Evolutionary conservation across 2,113 vertebrate genomes (phyloP).

Genomic region (Gyps fulvus): DNA sequence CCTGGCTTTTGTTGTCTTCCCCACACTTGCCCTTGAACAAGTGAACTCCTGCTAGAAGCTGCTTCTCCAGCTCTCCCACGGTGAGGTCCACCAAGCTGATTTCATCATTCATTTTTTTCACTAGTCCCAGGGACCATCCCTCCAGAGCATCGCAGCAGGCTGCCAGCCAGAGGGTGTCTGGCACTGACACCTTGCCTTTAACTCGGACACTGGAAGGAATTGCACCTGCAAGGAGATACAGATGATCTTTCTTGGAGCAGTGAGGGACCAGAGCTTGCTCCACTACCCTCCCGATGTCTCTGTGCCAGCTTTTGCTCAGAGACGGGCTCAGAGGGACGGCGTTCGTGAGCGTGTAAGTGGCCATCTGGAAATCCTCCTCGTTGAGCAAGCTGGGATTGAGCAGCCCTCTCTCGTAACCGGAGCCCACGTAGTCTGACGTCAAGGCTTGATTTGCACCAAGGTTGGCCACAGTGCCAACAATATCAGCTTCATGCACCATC

Average conservation of each 20-base stretch:
- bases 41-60: slow-evolving; percentile 46
- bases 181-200: slow-evolving; percentile 65
- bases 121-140: slow-evolving; percentile 75
- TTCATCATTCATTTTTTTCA: slow-evolving; percentile 24
- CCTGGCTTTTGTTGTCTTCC: slow-evolving; percentile 36
- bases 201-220: slow-evolving; percentile 62
- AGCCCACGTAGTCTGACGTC: slow-evolving; percentile 68
- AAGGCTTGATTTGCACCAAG: slow-evolving; percentile 76
- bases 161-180: slow-evolving; percentile 75
- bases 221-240: slow-evolving; percentile 70
- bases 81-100: slow-evolving; percentile 65
- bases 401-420: slow-evolving; percentile 63
- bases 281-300: slow-evolving; percentile 60
- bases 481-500: slow-evolving; percentile 33
- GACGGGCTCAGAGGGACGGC: slow-evolving; percentile 59
- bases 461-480: slow-evolving; percentile 6
- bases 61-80: slow-evolving; percentile 66
- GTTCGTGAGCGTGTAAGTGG: slow-evolving; percentile 66
- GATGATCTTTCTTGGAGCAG: slow-evolving; percentile 58
- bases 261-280: slow-evolving; percentile 66
- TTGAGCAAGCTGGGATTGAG: slow-evolving; percentile 71
- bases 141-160: slow-evolving; percentile 69
- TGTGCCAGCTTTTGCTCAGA: slow-evolving; percentile 71
- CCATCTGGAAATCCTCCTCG: slow-evolving; percentile 31
- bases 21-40: slow-evolving; percentile 72